These are phyloP conservation scores for Drosophila bipectinata DNA, from an alignment of 1,140 invertebrate genomes.

Conservation along the genomic window DNA sequence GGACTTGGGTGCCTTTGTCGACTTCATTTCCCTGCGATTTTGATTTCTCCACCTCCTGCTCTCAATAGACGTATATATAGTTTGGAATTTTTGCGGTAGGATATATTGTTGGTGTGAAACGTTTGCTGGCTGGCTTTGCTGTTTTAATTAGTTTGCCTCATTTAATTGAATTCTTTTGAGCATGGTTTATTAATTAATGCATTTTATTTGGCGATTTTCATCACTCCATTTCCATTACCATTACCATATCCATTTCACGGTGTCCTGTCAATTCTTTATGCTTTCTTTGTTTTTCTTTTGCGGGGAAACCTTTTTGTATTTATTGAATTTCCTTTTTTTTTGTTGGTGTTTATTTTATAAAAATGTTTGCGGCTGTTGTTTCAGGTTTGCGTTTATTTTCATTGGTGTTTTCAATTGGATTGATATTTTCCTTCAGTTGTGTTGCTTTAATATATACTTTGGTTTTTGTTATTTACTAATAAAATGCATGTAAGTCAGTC, in stretches of 20 bases:
- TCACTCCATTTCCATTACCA: conserved; percentile 36
- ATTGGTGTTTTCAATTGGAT: conserved; percentile 57
- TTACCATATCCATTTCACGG: conserved; percentile 23
- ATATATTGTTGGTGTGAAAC: conserved; percentile 8
- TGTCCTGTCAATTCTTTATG: conserved; percentile 6
- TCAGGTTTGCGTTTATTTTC: conserved; percentile 17
- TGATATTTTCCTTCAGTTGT: conserved; percentile 48
- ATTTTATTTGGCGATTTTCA: conserved; percentile 50
- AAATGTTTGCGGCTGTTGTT: conserved; percentile 37
- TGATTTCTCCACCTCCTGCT: background rate
- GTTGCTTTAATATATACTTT: conserved; percentile 5
- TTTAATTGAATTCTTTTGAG: conserved; percentile 49
- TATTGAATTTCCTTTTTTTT: conserved; percentile 35
- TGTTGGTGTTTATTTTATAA: conserved; percentile 26
- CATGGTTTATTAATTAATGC: conserved; percentile 51
- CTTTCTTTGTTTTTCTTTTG: conserved; percentile 23
- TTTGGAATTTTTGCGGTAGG: conserved; percentile 35
- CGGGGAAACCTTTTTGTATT: conserved; percentile 44
- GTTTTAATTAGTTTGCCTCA: conserved; percentile 52
- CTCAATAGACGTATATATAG: conserved; percentile 2
- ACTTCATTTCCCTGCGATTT: conserved; percentile 51
- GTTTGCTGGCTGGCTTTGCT: conserved; percentile 27
- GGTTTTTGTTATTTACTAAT: conserved; percentile 71
- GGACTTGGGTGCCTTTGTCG: conserved; percentile 63
- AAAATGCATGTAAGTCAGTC: conserved; percentile 82